Evolutionary conservation across 1,140 invertebrate genomes (phyloP).

Genomic region (Whitmania pigra): DNA sequence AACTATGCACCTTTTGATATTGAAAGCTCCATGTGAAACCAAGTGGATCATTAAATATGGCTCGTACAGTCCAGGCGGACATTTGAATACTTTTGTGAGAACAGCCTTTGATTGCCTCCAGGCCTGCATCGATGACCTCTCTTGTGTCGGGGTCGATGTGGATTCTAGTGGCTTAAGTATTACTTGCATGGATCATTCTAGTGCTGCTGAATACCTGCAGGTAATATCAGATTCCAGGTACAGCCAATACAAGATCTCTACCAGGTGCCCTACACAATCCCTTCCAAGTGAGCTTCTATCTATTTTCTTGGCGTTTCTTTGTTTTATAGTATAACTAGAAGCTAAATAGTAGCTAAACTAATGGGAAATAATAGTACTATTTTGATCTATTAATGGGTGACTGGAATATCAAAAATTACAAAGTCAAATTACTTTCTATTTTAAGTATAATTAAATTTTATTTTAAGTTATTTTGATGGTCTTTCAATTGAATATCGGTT

Average conservation of each 20-base stretch:
- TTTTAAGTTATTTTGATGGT: no score
- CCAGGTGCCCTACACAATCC: neutral
- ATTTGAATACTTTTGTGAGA: neutral
- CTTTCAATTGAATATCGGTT: no score
- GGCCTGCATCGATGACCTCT: neutral
- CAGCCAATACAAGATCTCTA: neutral
- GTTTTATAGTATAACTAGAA: no score
- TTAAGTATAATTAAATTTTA: no score
- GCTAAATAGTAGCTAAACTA: no score
- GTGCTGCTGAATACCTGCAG: neutral
- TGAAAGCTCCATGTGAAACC: neutral
- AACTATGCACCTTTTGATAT: no score
- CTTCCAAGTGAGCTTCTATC: neutral
- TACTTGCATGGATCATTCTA: neutral
- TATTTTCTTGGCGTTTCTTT: neutral
- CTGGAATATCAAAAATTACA: no score
- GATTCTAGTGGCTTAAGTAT: neutral
- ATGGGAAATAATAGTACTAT: no score
- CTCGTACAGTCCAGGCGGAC: neutral
- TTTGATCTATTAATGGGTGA: no score
- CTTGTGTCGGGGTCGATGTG: neutral
- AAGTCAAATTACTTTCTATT: no score
- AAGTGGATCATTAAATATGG: conserved; percentile 14
- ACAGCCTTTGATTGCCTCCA: neutral
- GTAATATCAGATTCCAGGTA: neutral